Base-by-base conservation (phyloP, 2,888 invertebrate species). In the Caradrina clavipalpis region DNA sequence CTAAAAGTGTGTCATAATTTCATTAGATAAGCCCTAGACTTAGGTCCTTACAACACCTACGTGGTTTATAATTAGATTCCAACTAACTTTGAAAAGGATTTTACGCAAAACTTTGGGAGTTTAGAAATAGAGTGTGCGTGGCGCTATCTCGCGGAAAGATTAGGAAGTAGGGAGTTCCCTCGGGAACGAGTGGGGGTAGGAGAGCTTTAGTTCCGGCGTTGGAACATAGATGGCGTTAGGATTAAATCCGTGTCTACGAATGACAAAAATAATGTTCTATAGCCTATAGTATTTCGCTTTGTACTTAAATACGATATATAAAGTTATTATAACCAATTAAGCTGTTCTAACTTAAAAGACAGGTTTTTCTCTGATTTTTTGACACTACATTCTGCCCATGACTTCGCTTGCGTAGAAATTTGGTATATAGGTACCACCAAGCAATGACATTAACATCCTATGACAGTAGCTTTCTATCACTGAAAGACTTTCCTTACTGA, bases 221-320 rank as follows among this genome's bases (percentile, higher is more conserved):
- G 19, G 19, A 10, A 55, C 63, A 81, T 80, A 93, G 92, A 90
- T 91, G 92, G 90, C 93, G 90, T 67, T 81, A 63, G 7, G 8
- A 54, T 45, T 6, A 45, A 51, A 42, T 45, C 17, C 10, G 39
- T 39, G 39, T 31, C 7, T 1, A 39, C n/a, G n/a, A n/a, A n/a
- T n/a, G n/a, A n/a, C n/a, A n/a, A n/a, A n/a, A n/a, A n/a, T n/a
- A n/a, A n/a, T n/a, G n/a, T n/a, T n/a, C n/a, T n/a, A n/a, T n/a
- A n/a, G n/a, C n/a, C n/a, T n/a, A n/a, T n/a, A n/a, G n/a, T n/a
- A n/a, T n/a, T n/a, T n/a, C n/a, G n/a, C n/a, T n/a, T n/a, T n/a
- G n/a, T n/a, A n/a, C n/a, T n/a, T n/a, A n/a, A n/a, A n/a, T n/a
- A n/a, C n/a, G n/a, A n/a, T n/a, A n/a, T n/a, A n/a, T n/a, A n/a